These are phyloP conservation scores for Idaea biselata DNA, from an alignment of 2,888 invertebrate genomes.

Conservation along the genomic window DNA sequence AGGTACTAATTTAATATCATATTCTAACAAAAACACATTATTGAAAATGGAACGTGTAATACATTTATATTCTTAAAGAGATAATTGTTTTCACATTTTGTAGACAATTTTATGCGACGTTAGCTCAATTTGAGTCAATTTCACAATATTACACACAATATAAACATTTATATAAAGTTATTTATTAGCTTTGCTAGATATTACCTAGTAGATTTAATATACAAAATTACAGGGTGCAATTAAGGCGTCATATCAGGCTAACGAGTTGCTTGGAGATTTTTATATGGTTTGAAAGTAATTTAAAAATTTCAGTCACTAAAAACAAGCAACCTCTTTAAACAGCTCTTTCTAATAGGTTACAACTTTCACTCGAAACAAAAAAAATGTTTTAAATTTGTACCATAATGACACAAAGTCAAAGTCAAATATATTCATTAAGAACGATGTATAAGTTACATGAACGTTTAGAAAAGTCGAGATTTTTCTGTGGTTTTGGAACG, in stretches of 20 bases:
- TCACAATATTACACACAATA: slow-evolving; percentile 53
- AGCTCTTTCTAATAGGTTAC: too few species aligned
- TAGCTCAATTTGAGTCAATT: slow-evolving; percentile 51
- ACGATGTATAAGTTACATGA: too few species aligned
- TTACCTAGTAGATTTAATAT: not conserved
- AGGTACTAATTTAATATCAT: not conserved
- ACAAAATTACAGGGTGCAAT: not conserved
- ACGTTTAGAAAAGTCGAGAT: too few species aligned
- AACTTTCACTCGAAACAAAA: too few species aligned
- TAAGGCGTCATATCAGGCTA: not conserved
- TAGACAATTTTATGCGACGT: slow-evolving; percentile 68
- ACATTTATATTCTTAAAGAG: slow-evolving; percentile 77
- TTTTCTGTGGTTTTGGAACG: too few species aligned
- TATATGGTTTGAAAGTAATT: too few species aligned
- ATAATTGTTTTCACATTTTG: slow-evolving; percentile 75
- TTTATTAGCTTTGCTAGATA: slow-evolving; percentile 38
- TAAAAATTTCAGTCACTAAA: too few species aligned
- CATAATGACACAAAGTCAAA: too few species aligned
- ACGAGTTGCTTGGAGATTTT: too few species aligned
- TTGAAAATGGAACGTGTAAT: slow-evolving; percentile 73
- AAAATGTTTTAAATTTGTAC: too few species aligned
- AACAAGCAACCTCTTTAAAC: too few species aligned
- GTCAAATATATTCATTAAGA: too few species aligned
- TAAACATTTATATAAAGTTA: slow-evolving; percentile 47
- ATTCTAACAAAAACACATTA: slow-evolving; percentile 40